These are phyloP conservation scores for Agapornis roseicollis DNA, from an alignment of 2,113 vertebrate species.

Conservation along the genomic window DNA sequence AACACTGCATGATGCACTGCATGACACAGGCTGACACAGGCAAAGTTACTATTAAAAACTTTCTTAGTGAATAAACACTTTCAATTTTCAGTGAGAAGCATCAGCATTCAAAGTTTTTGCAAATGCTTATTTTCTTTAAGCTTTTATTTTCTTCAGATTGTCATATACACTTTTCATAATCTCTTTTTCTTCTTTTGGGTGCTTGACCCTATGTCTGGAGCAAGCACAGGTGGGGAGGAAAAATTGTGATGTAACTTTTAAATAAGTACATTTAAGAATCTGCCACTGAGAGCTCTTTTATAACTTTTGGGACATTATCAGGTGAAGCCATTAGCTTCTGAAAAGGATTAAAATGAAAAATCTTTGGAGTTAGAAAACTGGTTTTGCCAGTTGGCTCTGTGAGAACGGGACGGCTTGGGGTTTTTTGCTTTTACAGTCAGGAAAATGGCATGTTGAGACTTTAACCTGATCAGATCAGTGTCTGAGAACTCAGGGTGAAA, in stretches of 20 bases:
- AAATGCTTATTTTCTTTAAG: neutral
- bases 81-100: neutral
- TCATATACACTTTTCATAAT: neutral
- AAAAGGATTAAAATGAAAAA: constrained; percentile 2
- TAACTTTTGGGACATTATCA: neutral
- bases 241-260: neutral
- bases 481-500: neutral
- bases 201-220: neutral
- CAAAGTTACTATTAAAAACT: neutral
- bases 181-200: neutral
- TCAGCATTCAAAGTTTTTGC: neutral
- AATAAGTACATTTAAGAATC: neutral
- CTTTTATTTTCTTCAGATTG: neutral
- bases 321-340: neutral
- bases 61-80: neutral
- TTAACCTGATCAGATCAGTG: neutral
- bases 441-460: neutral
- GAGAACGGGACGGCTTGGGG: neutral
- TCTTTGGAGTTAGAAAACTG: neutral
- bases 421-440: neutral
- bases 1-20: accelerated
- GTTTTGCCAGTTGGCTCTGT: neutral
- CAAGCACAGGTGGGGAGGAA: neutral
- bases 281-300: neutral
- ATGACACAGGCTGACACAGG: neutral